These are phyloP conservation scores for Chionodraco myersi DNA, from an alignment of 2,113 vertebrate genomes.

Conservation along the genomic window DNA sequence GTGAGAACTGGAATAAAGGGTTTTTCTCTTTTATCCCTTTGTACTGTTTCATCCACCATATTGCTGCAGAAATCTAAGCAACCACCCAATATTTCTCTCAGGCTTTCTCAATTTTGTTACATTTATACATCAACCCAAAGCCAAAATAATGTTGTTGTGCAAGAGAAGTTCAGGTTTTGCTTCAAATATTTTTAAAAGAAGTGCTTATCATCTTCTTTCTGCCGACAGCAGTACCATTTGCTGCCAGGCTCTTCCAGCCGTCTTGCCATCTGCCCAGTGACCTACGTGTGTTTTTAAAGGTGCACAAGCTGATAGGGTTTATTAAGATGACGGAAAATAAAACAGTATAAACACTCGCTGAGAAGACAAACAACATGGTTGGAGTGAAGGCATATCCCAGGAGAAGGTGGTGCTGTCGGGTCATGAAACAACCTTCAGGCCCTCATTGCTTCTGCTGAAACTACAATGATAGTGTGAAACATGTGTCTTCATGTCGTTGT, in stretches of 20 bases:
- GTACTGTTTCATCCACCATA: conserved; percentile 20
- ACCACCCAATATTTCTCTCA: not conserved
- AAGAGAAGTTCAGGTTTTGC: conserved; percentile 19
- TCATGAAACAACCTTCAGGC: conserved; percentile 21
- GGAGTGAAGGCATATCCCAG: conserved; percentile 24
- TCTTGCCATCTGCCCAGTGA: conserved; percentile 63
- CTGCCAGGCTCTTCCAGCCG: conserved; percentile 34
- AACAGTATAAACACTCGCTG: conserved; percentile 64
- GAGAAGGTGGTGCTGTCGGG: conserved; percentile 37
- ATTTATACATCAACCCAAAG: conserved; percentile 9
- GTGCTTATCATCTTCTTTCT: conserved; percentile 37
- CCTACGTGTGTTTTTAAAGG: conserved; percentile 72
- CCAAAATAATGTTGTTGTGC: not conserved
- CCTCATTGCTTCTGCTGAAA: conserved; percentile 22
- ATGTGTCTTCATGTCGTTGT: conserved; percentile 25
- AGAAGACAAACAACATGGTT: conserved; percentile 65
- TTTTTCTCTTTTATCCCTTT: conserved; percentile 44
- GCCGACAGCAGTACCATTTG: conserved; percentile 38
- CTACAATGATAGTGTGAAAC: conserved; percentile 13
- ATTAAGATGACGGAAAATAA: conserved; percentile 62
- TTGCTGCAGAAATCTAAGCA: not conserved
- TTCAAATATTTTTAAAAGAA: conserved; percentile 5
- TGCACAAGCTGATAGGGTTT: conserved; percentile 58
- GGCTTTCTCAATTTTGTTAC: not conserved
- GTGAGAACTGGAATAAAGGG: conserved; percentile 37